Evolutionary conservation across 2,888 invertebrate species (phyloP), one percentile per base, ranked within the genome.

Genomic region (Phaonia tiefii): DNA sequence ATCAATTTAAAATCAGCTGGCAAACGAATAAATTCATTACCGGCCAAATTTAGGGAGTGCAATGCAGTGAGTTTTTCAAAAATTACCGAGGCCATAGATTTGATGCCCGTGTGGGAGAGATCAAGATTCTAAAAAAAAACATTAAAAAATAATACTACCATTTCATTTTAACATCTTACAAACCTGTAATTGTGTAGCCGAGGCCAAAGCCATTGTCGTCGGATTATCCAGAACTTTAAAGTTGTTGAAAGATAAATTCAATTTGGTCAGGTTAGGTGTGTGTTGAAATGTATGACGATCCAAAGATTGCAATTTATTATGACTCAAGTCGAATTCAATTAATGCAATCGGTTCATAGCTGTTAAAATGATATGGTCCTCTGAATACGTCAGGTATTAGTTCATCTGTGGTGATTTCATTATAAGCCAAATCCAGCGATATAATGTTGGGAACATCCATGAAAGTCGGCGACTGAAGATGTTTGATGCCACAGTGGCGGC

Each of bases 241-340:
- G 10, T 92, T 91, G 85, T 95, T 95, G 85, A 93, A 92, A 86
- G 93, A 93, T 74, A 95, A 89, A 84, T 92, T 93, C 7, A 95
- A 89, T 80, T 92, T 91, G 17, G 92, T 92, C 85, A 95, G 86
- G 83, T 93, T 92, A 0, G 94, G 94, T 72, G 93, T 93, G 86
- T 94, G 93, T 86, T 93, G 92, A 86, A 95, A 95, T 44, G 94
- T 86, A 69, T 92, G 92, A 81, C 92, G 90, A 86, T 93, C 92
- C 83, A 95, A 87, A 2, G 93, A 93, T 85, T 93, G 93, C 70
- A 95, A 93, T 85, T 92, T 88, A 87, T 95, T 95, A 88, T 93
- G 92, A 17, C 93, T 93, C 46, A 95, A 89, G 87, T 94, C 93
- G 31, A 95, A 88, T 11, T 93, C 92, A 85, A 92, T 92, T 75